phyloP scores from a whole-genome alignment of 2,113 vertebrate species.

The Phasianus colchicus region DNA sequence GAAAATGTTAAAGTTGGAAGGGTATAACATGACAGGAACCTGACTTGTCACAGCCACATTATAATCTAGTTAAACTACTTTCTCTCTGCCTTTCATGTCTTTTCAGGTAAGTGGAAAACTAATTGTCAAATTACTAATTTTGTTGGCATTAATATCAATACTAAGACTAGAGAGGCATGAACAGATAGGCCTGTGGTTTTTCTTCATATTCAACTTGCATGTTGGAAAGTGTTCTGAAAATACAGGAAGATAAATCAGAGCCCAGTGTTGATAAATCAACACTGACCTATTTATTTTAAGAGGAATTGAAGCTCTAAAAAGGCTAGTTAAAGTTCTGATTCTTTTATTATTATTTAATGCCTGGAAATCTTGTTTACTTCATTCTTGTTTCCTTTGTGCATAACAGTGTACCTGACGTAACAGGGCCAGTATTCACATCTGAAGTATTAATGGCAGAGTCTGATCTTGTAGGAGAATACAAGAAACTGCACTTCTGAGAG shows the following conservation, averaged over 20 bases:
- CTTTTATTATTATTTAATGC: slow-evolving; percentile 69
- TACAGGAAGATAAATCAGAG: slow-evolving; percentile 1
- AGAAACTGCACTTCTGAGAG: slow-evolving; percentile 61
- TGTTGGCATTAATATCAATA: slow-evolving; percentile 84
- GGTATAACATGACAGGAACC: slow-evolving; percentile 92
- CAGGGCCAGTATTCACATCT: slow-evolving; percentile 49
- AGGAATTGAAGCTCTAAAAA: slow-evolving; percentile 42
- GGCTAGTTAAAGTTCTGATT: slow-evolving; percentile 45
- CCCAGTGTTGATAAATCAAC: not conserved
- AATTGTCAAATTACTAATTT: slow-evolving; percentile 89
- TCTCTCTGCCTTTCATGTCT: slow-evolving; percentile 81
- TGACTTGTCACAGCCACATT: slow-evolving; percentile 91
- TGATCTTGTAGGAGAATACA: slow-evolving; percentile 61
- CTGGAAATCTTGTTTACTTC: slow-evolving; percentile 67
- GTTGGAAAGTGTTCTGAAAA: slow-evolving; percentile 40
- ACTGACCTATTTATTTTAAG: slow-evolving; percentile 41
- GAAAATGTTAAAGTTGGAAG: slow-evolving; percentile 94
- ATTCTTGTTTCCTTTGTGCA: slow-evolving; percentile 61
- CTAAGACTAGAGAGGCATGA: slow-evolving; percentile 58
- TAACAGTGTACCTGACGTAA: slow-evolving; percentile 59
- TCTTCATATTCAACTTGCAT: slow-evolving; percentile 15
- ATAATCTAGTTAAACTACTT: slow-evolving; percentile 89
- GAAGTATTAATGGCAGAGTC: slow-evolving; percentile 65
- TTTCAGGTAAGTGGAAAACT: slow-evolving; percentile 82
- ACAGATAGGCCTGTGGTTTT: slow-evolving; percentile 39